Conservation (phyloP, 2,797 vertebrate species). For the Myotis pilosus region DNA sequence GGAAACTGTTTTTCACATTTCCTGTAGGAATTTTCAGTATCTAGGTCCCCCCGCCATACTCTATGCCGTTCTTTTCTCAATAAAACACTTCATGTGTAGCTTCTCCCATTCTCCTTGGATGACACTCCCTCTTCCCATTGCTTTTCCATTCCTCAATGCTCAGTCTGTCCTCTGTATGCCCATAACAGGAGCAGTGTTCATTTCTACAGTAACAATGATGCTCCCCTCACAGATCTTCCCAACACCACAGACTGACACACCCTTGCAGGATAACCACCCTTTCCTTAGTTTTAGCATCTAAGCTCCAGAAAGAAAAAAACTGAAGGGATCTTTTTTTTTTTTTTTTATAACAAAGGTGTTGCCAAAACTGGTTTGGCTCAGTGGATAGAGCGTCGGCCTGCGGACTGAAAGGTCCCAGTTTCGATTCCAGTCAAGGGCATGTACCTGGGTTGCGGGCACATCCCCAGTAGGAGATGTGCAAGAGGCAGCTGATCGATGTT, state of each 20-base stretch:
- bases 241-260: not conserved
- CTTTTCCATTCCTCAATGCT: not conserved
- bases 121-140: not conserved
- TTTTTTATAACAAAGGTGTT: no score
- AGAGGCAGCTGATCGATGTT: no score
- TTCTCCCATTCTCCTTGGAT: not conserved
- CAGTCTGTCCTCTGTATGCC: not conserved
- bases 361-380: no score
- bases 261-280: not conserved
- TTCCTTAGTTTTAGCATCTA: not conserved
- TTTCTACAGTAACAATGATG: slow-evolving; percentile 51
- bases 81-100: not conserved
- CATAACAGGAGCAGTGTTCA: not conserved
- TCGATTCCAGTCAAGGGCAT: no score
- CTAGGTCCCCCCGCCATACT: no score
- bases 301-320: not conserved
- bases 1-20: not conserved
- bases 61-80: not conserved
- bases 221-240: not conserved
- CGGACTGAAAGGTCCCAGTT: no score
- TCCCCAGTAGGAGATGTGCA: no score
- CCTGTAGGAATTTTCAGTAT: not conserved
- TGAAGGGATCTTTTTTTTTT: not conserved
- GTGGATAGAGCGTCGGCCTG: no score
- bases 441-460: no score